Percentiles rank a stretch among this genome's conserved stretches.
These are phyloP conservation scores for Zaprionus davidi DNA, from an alignment of 1,140 invertebrate genomes.

Conservation along the genomic window DNA sequence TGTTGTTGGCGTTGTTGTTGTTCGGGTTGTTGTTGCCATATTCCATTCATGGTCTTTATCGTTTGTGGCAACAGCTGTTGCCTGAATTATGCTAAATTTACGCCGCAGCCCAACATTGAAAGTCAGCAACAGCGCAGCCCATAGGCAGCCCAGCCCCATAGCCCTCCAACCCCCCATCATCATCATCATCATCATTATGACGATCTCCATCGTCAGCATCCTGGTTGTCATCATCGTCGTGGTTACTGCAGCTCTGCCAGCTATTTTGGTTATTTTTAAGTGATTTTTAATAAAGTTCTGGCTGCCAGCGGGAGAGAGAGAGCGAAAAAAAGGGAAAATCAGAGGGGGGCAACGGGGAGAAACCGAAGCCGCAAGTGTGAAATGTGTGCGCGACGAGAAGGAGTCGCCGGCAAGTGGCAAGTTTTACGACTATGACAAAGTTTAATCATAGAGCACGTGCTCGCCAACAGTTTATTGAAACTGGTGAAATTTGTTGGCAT, in stretches of 20 bases:
- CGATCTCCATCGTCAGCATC: neutral
- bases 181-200: conserved; percentile 32
- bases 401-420: conserved; percentile 26
- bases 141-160: conserved; percentile 10
- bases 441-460: conserved; percentile 21
- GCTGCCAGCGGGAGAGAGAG: conserved; percentile 30
- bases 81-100: conserved; percentile 82
- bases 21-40: conserved; percentile 22
- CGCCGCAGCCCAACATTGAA: conserved; percentile 62
- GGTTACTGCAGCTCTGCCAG: conserved; percentile 47
- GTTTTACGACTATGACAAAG: conserved; percentile 57
- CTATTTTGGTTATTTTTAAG: conserved; percentile 81
- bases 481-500: conserved; percentile 46
- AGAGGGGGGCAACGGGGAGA: neutral
- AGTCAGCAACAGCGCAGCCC: conserved; percentile 51
- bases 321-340: conserved; percentile 9
- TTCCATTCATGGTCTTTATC: conserved; percentile 80
- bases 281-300: conserved; percentile 80
- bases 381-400: conserved; percentile 15
- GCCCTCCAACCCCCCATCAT: conserved; percentile 26
- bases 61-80: conserved; percentile 82
- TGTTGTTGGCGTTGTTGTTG: conserved; percentile 8
- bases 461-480: conserved; percentile 21
- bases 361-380: conserved; percentile 48
- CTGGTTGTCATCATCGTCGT: conserved; percentile 46